Evolutionary conservation across 2,113 vertebrate genomes (phyloP).

Genomic region (Ondatra zibethicus): DNA sequence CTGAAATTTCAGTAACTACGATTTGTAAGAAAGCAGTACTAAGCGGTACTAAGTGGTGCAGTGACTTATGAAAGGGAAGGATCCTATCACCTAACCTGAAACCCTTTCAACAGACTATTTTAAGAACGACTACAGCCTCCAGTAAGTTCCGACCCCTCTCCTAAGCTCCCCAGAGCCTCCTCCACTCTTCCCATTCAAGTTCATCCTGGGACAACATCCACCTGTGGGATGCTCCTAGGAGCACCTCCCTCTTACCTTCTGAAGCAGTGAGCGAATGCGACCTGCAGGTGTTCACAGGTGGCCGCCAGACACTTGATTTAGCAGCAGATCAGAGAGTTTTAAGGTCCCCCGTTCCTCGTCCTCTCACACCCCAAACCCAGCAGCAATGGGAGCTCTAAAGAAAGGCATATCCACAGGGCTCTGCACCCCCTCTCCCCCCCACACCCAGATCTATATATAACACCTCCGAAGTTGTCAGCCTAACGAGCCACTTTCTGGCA

Average conservation of each 20-base stretch:
- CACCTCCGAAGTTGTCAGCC: conserved; percentile 81
- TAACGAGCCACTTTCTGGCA: conserved; percentile 82
- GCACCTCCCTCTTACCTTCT: conserved; percentile 75
- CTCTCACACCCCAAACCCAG: conserved; percentile 73
- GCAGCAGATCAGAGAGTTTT: conserved; percentile 49
- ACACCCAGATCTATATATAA: conserved; percentile 81
- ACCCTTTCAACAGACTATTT: background rate
- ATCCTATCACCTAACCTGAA: background rate
- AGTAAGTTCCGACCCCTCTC: background rate
- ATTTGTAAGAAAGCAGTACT: background rate
- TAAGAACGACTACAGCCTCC: background rate
- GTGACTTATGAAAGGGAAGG: conserved; percentile 4
- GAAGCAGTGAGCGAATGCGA: conserved; percentile 13
- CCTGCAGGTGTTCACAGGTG: background rate
- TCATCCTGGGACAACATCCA: background rate
- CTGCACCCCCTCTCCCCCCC: conserved; percentile 66
- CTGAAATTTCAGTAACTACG: background rate
- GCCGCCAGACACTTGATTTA: conserved; percentile 21
- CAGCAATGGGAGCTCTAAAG: conserved; percentile 72
- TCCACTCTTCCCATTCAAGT: conserved; percentile 50
- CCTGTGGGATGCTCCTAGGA: conserved; percentile 14
- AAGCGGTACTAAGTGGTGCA: background rate
- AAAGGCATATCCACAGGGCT: conserved; percentile 76
- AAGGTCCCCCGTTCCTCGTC: conserved; percentile 49
- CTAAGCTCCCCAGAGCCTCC: background rate